Evolutionary conservation across 2,113 vertebrate species (phyloP), one percentile per base, ranked within the genome.

Genomic region (Cephalopterus ornatus): DNA sequence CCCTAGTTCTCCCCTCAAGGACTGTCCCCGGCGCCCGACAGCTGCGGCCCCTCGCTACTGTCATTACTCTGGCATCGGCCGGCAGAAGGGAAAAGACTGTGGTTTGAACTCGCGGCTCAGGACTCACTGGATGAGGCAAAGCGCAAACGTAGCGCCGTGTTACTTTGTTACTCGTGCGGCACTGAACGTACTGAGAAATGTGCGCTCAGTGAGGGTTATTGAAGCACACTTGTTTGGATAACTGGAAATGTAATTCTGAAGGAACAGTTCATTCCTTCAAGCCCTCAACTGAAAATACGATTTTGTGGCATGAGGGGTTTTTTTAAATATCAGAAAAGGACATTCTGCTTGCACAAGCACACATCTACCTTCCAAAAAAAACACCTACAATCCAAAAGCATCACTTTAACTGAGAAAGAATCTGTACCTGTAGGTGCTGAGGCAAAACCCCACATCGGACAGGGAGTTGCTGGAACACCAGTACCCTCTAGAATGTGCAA

Each of bases 61-160:
- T 4, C 42, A 0, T 6, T 27, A 4, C 1, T 24, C 14, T 8
- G 37, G 24, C 13, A 32, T 2, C 19, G 19, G 47, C 22, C 53
- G 2, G 37, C 32, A 24, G 30, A 32, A 56, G 22, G 53, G 5
- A 42, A 20, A 6, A 1, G 7, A 2, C 13, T 1, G 19, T 2
- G 0, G 35, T 6, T 4, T 5, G 41, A 11, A 22, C 18, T 7
- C 4, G 59, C 18, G 4, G 66, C n/a, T 14, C 50, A 3, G 46
- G 17, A 11, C 21, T 53, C 17, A 0, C 33, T 2, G 28, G 5
- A 0, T 4, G n/a, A 15, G 53, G 50, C 46, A 6, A 27, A 13
- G 74, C 11, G 18, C 63, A 30, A 56, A 24, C 3, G 26, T 52
- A 32, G 61, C 23, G 5, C 50, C 7, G 12, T 5, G 44, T 8